These are phyloP conservation scores for Syrrhaptes paradoxus DNA, from an alignment of 2,113 vertebrate genomes.

Conservation along the genomic window DNA sequence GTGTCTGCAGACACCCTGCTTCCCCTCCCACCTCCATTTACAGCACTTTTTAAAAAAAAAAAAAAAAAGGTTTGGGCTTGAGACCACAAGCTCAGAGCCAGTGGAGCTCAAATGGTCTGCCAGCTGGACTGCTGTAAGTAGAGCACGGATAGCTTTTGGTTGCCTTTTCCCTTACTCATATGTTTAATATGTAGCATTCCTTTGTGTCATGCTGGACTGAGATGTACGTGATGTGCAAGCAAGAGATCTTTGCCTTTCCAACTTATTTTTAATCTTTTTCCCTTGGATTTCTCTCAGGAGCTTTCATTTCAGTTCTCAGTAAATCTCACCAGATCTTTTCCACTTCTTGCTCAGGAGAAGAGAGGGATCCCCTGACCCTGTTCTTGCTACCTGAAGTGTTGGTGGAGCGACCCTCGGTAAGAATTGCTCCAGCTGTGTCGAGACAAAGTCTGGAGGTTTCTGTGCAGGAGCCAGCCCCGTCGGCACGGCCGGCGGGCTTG, in stretches of 20 bases:
- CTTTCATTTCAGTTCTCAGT: background rate
- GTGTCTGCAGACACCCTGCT: background rate
- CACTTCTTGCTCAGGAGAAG: background rate
- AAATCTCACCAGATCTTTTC: background rate
- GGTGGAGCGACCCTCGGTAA: background rate
- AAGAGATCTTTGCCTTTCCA: background rate
- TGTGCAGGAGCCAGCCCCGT: background rate
- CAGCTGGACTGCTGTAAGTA: conserved; percentile 44
- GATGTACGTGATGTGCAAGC: background rate
- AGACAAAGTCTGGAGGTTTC: background rate
- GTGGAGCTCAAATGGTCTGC: background rate
- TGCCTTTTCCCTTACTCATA: background rate
- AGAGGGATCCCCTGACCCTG: background rate
- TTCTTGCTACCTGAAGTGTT: background rate
- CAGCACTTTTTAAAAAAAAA: background rate
- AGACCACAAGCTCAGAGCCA: background rate
- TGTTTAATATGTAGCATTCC: background rate
- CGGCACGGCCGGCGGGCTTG: rapidly evolving
- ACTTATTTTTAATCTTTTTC: background rate
- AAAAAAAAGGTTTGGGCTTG: background rate
- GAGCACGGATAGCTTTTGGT: background rate
- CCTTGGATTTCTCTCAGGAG: background rate
- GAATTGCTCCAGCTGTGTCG: background rate
- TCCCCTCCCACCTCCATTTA: conserved; percentile 21
- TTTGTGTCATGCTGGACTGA: background rate